A percentile compares a stretch with the other conserved stretches of the same genome.
Evolutionary conservation across 2,797 vertebrate genomes (phyloP).

Genomic region (Melopsittacus undulatus): DNA sequence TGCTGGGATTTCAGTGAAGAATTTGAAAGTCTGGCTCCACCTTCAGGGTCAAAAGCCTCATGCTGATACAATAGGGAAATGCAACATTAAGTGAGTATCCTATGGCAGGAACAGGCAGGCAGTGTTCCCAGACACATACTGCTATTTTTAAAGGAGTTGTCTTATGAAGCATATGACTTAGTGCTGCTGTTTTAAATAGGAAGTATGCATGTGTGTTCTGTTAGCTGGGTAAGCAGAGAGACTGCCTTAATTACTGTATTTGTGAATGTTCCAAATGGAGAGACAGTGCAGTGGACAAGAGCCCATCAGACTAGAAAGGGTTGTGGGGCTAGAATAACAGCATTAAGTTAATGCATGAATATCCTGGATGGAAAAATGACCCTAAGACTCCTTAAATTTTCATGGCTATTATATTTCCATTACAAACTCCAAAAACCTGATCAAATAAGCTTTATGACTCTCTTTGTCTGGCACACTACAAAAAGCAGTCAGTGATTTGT

Average conservation of each 20-base stretch:
- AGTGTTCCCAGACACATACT: not conserved
- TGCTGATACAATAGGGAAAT: conserved; percentile 39
- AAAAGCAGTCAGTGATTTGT: not conserved
- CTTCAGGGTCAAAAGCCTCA: conserved; percentile 9
- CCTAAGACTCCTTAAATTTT: not conserved
- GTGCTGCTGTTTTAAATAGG: not conserved
- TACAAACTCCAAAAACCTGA: not conserved
- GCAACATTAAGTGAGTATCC: not conserved
- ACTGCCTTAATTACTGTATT: not conserved
- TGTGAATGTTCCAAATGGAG: not conserved
- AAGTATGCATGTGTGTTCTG: not conserved
- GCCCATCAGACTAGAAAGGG: not conserved
- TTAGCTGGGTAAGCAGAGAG: not conserved
- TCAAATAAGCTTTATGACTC: not conserved
- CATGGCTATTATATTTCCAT: not conserved
- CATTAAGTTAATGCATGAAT: not conserved
- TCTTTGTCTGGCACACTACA: not conserved
- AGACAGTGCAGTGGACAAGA: not conserved
- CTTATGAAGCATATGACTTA: not conserved
- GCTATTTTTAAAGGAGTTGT: conserved; percentile 42
- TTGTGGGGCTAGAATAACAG: not conserved
- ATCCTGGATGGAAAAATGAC: not conserved
- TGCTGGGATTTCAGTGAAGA: conserved; percentile 38
- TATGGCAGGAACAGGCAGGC: conserved; percentile 4
- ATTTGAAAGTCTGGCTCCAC: conserved; percentile 24